Conservation (phyloP, 1,140 invertebrate species). For the Lepidurus packardi region DNA sequence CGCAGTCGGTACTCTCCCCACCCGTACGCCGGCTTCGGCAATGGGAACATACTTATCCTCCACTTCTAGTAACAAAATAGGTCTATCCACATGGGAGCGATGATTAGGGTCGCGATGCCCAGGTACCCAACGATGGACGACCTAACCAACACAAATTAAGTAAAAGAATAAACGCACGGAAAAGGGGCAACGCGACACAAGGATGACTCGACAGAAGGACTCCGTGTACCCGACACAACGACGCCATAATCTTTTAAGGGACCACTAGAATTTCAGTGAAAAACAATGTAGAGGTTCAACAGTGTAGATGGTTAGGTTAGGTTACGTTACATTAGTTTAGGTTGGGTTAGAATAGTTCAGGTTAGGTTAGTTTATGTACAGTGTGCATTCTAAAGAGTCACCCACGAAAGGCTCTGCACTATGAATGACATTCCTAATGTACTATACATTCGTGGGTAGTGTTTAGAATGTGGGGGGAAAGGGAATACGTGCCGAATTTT, state of each 20-base stretch:
- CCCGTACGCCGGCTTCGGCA: slow-evolving; percentile 69
- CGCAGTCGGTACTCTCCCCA: neutral
- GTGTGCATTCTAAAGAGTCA: too few species aligned
- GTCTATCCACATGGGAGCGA: slow-evolving; percentile 82
- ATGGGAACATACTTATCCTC: slow-evolving; percentile 89
- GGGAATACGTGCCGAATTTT: too few species aligned
- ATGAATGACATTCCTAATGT: neutral
- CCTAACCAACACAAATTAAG: slow-evolving; percentile 44
- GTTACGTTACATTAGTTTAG: too few species aligned
- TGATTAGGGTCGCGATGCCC: slow-evolving; percentile 76
- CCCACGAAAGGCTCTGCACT: neutral
- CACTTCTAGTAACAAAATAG: slow-evolving; percentile 83
- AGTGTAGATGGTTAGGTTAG: too few species aligned
- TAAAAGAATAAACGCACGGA: neutral
- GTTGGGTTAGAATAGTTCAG: too few species aligned
- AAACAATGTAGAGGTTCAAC: too few species aligned
- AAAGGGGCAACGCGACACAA: neutral
- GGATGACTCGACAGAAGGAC: neutral
- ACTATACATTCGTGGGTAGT: neutral
- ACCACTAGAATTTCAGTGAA: neutral
- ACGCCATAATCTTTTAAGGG: too few species aligned
- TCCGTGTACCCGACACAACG: neutral
- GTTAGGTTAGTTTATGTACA: too few species aligned
- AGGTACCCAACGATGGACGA: slow-evolving; percentile 86
- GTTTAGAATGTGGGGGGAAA: neutral